Evolutionary conservation across 2,113 vertebrate species (phyloP).

Genomic region (Lampris incognitus): DNA sequence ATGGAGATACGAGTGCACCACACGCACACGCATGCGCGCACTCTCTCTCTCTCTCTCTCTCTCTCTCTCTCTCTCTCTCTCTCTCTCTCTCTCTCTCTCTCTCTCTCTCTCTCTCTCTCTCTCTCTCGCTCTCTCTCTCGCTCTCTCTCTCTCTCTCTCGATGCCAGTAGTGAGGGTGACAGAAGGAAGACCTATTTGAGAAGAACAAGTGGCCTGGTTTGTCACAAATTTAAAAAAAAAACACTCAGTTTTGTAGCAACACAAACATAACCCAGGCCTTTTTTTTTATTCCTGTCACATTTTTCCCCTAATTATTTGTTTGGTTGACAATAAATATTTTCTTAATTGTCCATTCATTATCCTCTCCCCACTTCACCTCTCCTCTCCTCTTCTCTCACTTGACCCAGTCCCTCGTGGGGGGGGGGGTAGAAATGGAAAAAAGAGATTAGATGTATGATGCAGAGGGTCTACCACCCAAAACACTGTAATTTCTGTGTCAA

Average conservation of each 20-base stretch:
- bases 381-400: background rate
- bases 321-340: too few relatives aligned
- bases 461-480: conserved; percentile 60
- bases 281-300: background rate
- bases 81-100: background rate
- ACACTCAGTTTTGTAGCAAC: background rate
- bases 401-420: conserved; percentile 7
- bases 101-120: background rate
- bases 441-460: conserved; percentile 19
- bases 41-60: too few relatives aligned
- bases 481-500: conserved; percentile 61
- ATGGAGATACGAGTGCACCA: too few relatives aligned
- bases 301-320: background rate
- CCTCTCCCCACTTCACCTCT: conserved; percentile 23
- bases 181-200: background rate
- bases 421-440: conserved; percentile 22
- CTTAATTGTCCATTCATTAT: background rate
- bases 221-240: background rate
- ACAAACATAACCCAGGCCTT: background rate
- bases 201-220: background rate
- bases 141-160: too few relatives aligned
- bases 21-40: too few relatives aligned
- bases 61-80: too few relatives aligned
- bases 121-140: too few relatives aligned
- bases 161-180: too few relatives aligned